A percentile compares a stretch with the other conserved stretches of the same genome.
These are phyloP conservation scores for Pterocles gutturalis DNA, from an alignment of 2,113 vertebrate species.

Conservation along the genomic window DNA sequence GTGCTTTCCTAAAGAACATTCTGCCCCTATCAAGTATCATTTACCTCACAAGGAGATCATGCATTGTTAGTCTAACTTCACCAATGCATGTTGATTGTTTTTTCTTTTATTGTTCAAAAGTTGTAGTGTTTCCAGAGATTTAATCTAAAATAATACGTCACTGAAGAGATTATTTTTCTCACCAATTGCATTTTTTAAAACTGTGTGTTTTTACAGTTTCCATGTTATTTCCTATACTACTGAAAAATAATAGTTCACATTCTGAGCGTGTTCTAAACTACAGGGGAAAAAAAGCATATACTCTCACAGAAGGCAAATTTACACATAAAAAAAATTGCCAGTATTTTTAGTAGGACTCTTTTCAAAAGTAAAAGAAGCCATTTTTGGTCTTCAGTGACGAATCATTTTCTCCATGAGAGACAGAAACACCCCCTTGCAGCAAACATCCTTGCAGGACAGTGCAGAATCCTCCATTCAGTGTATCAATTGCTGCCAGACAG, in stretches of 20 bases:
- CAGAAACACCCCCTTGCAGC: fast-evolving
- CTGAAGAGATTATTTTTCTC: neutral
- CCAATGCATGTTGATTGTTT: neutral
- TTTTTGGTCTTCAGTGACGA: neutral
- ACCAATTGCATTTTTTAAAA: neutral
- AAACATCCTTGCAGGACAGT: neutral
- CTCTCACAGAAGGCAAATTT: neutral
- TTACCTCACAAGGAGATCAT: neutral
- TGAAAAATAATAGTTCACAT: neutral
- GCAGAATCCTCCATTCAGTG: neutral
- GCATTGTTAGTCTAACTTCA: neutral
- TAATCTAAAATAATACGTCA: neutral
- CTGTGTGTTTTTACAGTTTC: neutral
- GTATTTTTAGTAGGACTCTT: neutral
- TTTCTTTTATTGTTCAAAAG: neutral
- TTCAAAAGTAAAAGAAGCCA: neutral
- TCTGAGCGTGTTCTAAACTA: neutral
- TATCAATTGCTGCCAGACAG: neutral
- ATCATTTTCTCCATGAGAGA: neutral
- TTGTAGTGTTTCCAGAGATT: neutral
- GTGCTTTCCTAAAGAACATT: neutral
- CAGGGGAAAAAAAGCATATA: neutral
- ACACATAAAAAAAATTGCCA: neutral
- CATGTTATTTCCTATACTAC: neutral
- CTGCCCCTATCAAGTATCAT: neutral